These are phyloP conservation scores for Spisula solida DNA, from an alignment of 2,888 invertebrate species.

Conservation along the genomic window DNA sequence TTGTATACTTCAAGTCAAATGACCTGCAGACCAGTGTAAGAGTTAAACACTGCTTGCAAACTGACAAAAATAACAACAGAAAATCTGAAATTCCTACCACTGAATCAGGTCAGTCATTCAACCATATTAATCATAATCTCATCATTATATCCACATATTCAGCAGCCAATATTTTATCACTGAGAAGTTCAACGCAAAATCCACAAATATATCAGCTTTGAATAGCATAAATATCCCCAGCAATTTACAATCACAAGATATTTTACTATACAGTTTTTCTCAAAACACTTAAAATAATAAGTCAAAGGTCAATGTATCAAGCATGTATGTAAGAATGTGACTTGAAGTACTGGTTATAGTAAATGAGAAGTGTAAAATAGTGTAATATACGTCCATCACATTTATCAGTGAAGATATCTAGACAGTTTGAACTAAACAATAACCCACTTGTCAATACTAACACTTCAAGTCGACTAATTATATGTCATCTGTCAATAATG, in stretches of 20 bases:
- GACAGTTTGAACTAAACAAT: constrained; percentile 22
- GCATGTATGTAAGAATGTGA: neutral
- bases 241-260: neutral
- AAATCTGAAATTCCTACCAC: neutral
- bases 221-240: neutral
- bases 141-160: neutral
- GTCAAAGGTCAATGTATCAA: neutral
- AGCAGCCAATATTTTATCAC: neutral
- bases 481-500: constrained; percentile 14
- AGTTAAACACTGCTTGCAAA: too few relatives aligned
- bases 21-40: too few relatives aligned
- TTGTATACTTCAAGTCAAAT: too few relatives aligned
- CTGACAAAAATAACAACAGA: neutral
- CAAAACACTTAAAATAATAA: neutral
- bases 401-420: neutral
- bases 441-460: neutral
- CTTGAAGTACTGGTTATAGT: neutral
- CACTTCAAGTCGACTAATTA: neutral
- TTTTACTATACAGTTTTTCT: neutral
- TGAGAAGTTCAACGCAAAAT: too few relatives aligned
- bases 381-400: neutral
- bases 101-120: too few relatives aligned
- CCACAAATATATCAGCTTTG: neutral
- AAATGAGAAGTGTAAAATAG: neutral
- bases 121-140: too few relatives aligned